Base-by-base conservation (phyloP, 2,113 vertebrate species). In the Toxostoma redivivum region DNA sequence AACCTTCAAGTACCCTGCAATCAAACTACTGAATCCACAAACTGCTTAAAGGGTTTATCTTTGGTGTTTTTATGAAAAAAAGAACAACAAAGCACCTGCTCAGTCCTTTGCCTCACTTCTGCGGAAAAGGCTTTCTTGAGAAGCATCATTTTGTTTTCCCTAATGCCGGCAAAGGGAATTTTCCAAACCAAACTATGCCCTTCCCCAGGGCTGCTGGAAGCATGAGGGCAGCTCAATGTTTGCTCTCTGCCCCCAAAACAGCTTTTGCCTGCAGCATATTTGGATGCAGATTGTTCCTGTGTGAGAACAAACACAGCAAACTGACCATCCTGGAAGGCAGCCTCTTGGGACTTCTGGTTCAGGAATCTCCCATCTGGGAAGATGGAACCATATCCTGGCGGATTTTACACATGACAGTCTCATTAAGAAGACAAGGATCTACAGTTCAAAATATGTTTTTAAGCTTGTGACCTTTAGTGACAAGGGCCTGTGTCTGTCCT, bases 141-240 rank as follows among this genome's bases (percentile, higher is more conserved):
- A 69, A 87, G 25, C 30, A 64, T 78, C 1, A 1, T 58, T 86
- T 76, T 11, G 0, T 65, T 89, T 64, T 45, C 21, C 28, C 9
- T 65, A 37, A 53, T 0, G 1, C 30, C 80, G 53, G 37, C 19
- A 53, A 72, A 53, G 21, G 6, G 28, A 31, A 51, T 66, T 93
- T 80, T 94, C 70, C 66, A 82, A 73, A 61, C 3, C 45, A 65
- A 38, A n/a, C 14, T 42, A 60, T 73, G 35, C n/a, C 47, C 37
- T 66, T 65, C 35, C 33, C 33, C 35, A 18, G 21, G 47, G 21
- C 38, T 47, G 30, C 58, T 62, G 76, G 35, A 51, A 79, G 60
- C n/a, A 20, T 0, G 5, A 78, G 24, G 9, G 21, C 1, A 2
- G 77, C 51, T 90, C 5, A 2, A 12, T 5, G 9, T 62, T 50